Conservation (phyloP, 2,113 vertebrate species). For the Pavo muticus region DNA sequence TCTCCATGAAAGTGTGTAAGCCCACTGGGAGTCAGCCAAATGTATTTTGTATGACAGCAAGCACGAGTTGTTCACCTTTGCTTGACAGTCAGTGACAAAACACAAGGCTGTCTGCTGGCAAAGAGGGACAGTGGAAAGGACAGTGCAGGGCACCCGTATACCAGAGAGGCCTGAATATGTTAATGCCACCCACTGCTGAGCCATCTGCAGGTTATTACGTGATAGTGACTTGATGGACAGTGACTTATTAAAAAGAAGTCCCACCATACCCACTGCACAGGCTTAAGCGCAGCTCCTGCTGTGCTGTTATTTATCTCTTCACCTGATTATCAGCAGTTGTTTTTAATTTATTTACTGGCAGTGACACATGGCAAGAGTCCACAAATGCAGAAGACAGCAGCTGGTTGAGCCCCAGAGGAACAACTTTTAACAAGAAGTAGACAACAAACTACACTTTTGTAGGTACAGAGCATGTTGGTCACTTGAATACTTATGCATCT, state of each 20-base stretch:
- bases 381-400: constrained; percentile 15
- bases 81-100: neutral
- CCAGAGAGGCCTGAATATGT: neutral
- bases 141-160: neutral
- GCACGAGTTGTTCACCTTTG: neutral
- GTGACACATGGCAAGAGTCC: constrained; percentile 31
- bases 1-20: rapidly evolving
- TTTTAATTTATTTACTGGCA: constrained; percentile 51
- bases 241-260: constrained; percentile 50
- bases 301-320: constrained; percentile 24
- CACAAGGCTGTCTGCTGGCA: neutral
- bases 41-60: rapidly evolving
- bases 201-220: constrained; percentile 55
- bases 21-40: neutral
- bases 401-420: constrained; percentile 39
- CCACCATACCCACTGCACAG: neutral
- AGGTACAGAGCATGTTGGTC: constrained; percentile 5
- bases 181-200: constrained; percentile 50
- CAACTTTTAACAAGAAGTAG: constrained; percentile 3
- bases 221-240: neutral
- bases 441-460: neutral
- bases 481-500: neutral
- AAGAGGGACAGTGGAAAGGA: neutral
- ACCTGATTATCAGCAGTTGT: constrained; percentile 21
- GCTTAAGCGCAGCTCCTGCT: neutral